Evolutionary conservation across 2,113 vertebrate species (phyloP).

Genomic region (Bostrychus sinensis): DNA sequence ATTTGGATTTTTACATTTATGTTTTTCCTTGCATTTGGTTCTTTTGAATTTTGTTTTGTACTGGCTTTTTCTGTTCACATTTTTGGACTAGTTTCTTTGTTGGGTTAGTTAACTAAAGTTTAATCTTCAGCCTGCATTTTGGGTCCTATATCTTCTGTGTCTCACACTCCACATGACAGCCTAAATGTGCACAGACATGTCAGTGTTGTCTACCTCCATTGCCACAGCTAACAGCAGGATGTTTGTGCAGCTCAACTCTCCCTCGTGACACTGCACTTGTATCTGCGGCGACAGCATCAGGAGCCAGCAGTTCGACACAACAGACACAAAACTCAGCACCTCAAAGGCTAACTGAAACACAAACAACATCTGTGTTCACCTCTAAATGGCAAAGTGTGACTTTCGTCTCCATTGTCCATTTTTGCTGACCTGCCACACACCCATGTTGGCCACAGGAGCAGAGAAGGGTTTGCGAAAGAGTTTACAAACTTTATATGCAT

Average conservation of each 20-base stretch:
- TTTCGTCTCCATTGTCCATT: neutral
- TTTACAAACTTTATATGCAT: conserved; percentile 82
- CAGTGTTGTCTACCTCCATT: conserved; percentile 70
- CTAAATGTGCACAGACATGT: neutral
- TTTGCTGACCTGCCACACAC: conserved; percentile 81
- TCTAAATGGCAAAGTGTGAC: rapidly evolving
- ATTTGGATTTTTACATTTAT: too few species aligned
- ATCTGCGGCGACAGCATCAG: conserved; percentile 79
- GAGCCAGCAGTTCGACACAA: conserved; percentile 85
- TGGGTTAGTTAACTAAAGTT: too few species aligned
- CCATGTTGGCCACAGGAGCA: conserved; percentile 75
- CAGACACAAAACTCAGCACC: conserved; percentile 79
- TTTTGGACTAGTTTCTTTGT: too few species aligned
- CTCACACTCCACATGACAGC: too few species aligned
- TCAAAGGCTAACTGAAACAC: conserved; percentile 78
- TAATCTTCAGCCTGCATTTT: neutral
- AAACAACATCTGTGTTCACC: neutral
- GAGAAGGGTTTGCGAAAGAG: conserved; percentile 82
- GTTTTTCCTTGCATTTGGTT: too few species aligned
- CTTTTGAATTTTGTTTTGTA: too few species aligned
- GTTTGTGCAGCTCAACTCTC: conserved; percentile 57
- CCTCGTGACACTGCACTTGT: conserved; percentile 57
- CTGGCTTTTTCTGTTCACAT: too few species aligned
- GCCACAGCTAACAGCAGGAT: conserved; percentile 71
- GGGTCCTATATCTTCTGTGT: too few species aligned